Conservation (phyloP, 2,113 vertebrate species). For the Silurus asotus region DNA sequence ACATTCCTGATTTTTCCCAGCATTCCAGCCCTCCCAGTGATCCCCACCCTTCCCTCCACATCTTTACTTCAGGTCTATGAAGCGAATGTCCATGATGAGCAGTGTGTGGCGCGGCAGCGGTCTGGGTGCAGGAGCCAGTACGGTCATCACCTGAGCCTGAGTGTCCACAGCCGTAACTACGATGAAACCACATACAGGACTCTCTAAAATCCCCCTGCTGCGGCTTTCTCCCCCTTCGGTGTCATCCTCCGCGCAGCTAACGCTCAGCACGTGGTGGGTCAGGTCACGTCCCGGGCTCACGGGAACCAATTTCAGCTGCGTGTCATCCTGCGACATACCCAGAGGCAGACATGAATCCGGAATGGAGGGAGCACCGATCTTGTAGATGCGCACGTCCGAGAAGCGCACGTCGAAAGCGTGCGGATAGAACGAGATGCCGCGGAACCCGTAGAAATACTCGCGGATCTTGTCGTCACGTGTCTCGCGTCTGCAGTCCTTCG, state of each 20-base stretch:
- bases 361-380: slow-evolving; percentile 94
- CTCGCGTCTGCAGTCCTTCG: slow-evolving; percentile 92
- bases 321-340: slow-evolving; percentile 98
- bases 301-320: slow-evolving; percentile 94
- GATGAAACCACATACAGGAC: slow-evolving; percentile 92
- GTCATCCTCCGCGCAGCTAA: slow-evolving; percentile 85
- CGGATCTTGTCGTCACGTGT: slow-evolving; percentile 90
- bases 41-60: background rate
- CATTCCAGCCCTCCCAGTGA: background rate
- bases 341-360: slow-evolving; percentile 95
- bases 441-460: slow-evolving; percentile 96
- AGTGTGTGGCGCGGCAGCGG: slow-evolving; percentile 91
- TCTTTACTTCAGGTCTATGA: slow-evolving; percentile 89
- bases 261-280: slow-evolving; percentile 93
- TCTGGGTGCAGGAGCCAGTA: slow-evolving; percentile 89
- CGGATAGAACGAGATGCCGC: slow-evolving; percentile 87
- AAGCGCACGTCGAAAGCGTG: slow-evolving; percentile 96
- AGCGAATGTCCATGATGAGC: slow-evolving; percentile 98
- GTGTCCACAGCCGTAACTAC: slow-evolving; percentile 92
- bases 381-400: slow-evolving; percentile 95
- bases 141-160: slow-evolving; percentile 90
- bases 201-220: slow-evolving; percentile 78
- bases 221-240: slow-evolving; percentile 68
- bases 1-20: background rate
- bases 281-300: slow-evolving; percentile 93